Evolutionary conservation across 2,797 vertebrate species (phyloP), one percentile per base, ranked within the genome.

Genomic region (Aulostomus chinensis): DNA sequence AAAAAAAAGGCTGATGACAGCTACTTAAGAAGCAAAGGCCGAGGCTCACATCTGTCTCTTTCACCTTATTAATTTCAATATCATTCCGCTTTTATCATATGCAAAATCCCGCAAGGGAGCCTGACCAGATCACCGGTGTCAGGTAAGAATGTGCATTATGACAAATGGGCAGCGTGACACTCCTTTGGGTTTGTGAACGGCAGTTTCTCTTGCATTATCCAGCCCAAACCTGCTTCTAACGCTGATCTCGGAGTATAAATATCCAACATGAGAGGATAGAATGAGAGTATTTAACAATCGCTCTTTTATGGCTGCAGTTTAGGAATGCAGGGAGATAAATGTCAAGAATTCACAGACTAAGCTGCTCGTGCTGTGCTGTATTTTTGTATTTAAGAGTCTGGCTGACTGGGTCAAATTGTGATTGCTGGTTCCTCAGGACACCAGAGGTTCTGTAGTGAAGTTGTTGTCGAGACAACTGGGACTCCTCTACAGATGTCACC

Each of bases 31-130:
- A 63, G 46, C 71, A 81, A 73, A 81, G 68, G 68, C 71, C 73
- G 81, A 41, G 24, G 37, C 54, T 54, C 51, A 61, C 58, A 76
- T 71, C 68, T 61, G 52, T 73, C 76, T 53, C 28, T 63, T 80
- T 79, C 62, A 77, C 65, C 70, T 75, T 82, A 63, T 80, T 83
- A 73, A 88, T 83, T 83, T 82, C 62, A 66, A 53, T 68, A 69
- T 79, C 55, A 58, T 13, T 59, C 53, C 68, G 12, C 9, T 50
- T 66, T 76, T 58, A 64, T 77, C 62, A 66, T 57, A 73, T 72
- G 68, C 64, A 64, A 58, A 73, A 40, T 73, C 80, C 63, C 3
- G 1, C 7, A 66, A 66, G 81, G 73, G 56, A 54, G 45, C 52
- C 35, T 41, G 29, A 33, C 45, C 39, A 42, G 61, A 54, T 73